Base-by-base conservation (phyloP, 2,888 invertebrate genomes). In the Ochropacha duplaris region DNA sequence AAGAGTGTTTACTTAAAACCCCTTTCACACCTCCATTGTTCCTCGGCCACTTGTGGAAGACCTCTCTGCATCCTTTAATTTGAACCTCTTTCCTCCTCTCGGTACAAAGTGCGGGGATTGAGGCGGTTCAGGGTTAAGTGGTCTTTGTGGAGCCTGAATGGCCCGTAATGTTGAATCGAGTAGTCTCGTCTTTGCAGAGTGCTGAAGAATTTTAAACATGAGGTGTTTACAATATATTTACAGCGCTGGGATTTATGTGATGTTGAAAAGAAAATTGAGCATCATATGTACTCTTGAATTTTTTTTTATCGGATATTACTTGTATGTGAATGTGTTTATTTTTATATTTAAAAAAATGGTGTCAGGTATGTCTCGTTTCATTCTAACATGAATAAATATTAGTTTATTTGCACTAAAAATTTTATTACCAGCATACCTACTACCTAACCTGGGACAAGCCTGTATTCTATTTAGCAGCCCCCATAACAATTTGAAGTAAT, bases 11-110 rank as follows among this genome's bases (percentile, higher is more conserved):
- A 89, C 88, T 86, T 88, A 88, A 76, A 90, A 90, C 90, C 90
- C 90, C 90, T 90, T 90, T 89, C 89, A 87, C 90, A 90, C 90
- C 86, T 90, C 88, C 71, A 88, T 90, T 90, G 90, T 90, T 84
- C 76, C 57, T 44, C 61, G 62, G 57, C 90, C 86, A 84, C 63
- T 71, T 55, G 64, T 58, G 54, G 12, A 55, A 72, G 90, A 82
- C 59, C 84, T 63, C 61, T 56, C 57, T 57, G 60, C 60, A 66
- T 66, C 57, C 73, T 67, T 62, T 60, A 65, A 63, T 68, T 69
- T 59, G 56, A 70, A 64, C 78, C 64, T 62, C 59, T 62, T 36
- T 58, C 51, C 59, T 64, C 71, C 58, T 49, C 39, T 52, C 24
- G 22, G 55, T 65, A 56, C 34, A 58, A 56, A 57, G 58, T 60